phyloP scores from a whole-genome alignment of 2,113 vertebrate species.

The Ailuropoda melanoleuca region DNA sequence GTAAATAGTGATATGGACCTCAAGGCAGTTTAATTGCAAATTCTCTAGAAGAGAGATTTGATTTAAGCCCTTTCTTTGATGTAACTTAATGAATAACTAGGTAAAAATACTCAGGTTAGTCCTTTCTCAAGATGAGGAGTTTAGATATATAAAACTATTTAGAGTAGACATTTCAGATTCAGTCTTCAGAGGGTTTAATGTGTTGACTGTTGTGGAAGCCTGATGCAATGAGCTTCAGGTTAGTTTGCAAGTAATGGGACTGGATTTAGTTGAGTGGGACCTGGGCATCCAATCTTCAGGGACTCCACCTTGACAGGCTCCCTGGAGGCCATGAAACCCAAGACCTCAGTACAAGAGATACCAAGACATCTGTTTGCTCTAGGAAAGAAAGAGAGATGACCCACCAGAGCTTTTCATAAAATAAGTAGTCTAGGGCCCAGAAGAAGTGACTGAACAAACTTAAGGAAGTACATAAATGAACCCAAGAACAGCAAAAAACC shows the following conservation, averaged over 20 bases:
- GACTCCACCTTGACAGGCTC: no score
- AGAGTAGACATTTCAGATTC: neutral
- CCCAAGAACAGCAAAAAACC: neutral
- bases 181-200: neutral
- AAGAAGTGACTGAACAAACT: neutral
- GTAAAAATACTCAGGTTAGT: constrained; percentile 36
- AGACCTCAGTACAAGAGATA: neutral
- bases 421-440: neutral
- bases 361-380: neutral
- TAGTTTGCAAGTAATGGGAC: neutral
- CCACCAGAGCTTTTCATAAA: neutral
- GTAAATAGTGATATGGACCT: neutral
- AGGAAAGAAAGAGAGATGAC: neutral
- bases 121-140: neutral
- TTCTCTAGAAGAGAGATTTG: neutral
- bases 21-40: neutral
- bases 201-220: neutral
- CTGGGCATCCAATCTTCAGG: neutral
- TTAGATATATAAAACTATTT: constrained; percentile 5
- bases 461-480: neutral
- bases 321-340: neutral
- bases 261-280: neutral
- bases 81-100: constrained; percentile 10
- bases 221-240: neutral
- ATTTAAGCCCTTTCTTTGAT: constrained; percentile 31